Conservation (phyloP, 1,140 invertebrate genomes). For the Lepidurus apus region DNA sequence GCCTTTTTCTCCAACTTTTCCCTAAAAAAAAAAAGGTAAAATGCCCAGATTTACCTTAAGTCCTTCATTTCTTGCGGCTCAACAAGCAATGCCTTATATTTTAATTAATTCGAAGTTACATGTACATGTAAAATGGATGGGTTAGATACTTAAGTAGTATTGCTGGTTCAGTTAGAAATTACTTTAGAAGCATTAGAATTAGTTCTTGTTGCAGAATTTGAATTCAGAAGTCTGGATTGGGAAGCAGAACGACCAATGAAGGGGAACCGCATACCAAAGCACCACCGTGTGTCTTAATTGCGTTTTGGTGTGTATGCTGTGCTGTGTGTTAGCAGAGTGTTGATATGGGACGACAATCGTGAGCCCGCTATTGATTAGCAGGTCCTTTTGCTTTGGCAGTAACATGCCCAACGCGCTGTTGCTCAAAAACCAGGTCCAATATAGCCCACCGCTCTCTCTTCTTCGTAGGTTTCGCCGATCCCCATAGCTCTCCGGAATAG, state of each 20-base stretch:
- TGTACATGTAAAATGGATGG: no score
- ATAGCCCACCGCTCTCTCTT: not conserved
- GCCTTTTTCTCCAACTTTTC: not conserved
- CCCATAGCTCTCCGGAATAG: no score
- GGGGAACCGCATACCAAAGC: not conserved
- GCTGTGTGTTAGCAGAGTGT: not conserved
- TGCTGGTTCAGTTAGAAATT: no score
- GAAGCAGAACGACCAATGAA: not conserved
- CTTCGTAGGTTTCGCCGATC: no score
- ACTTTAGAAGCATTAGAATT: not conserved
- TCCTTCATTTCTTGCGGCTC: no score
- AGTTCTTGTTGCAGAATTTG: not conserved
- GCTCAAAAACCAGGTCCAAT: not conserved
- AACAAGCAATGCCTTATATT: no score
- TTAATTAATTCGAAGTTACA: no score
- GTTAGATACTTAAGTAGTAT: no score
- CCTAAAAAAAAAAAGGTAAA: not conserved
- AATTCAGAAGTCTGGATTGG: not conserved
- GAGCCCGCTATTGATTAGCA: constrained; percentile 14
- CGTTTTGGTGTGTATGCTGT: not conserved
- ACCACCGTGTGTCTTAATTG: not conserved
- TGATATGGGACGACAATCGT: constrained; percentile 15
- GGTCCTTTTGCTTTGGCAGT: not conserved
- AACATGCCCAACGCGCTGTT: constrained; percentile 1
- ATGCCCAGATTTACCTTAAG: not conserved